These are phyloP conservation scores for Cecidostiba fungosa DNA, from an alignment of 2,888 invertebrate species.

Conservation along the genomic window DNA sequence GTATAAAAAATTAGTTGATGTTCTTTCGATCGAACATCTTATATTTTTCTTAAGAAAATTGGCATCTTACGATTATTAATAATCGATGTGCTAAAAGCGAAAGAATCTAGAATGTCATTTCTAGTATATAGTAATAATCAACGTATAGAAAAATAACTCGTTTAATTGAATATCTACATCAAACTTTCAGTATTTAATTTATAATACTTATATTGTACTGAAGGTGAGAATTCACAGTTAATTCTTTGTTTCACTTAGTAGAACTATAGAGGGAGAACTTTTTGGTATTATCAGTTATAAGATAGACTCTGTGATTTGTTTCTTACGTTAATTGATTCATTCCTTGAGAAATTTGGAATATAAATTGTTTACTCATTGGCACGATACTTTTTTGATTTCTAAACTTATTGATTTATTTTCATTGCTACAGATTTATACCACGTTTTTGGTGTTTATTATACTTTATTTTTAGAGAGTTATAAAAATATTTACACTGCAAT, in stretches of 20 bases:
- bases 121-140: constrained; percentile 31
- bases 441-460: constrained; percentile 41
- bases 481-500: constrained; percentile 18
- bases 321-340: constrained; percentile 59
- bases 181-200: constrained; percentile 46
- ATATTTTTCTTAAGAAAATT: constrained; percentile 21
- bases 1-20: constrained; percentile 35
- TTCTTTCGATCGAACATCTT: constrained; percentile 26
- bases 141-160: constrained; percentile 25
- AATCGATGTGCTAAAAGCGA: constrained; percentile 30
- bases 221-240: constrained; percentile 30
- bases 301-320: constrained; percentile 64
- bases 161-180: constrained; percentile 25
- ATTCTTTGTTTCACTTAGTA: constrained; percentile 39
- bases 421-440: constrained; percentile 35
- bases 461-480: constrained; percentile 51
- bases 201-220: constrained; percentile 29
- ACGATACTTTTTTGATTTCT: constrained; percentile 26
- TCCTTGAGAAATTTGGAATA: constrained; percentile 45
- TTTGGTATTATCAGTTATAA: constrained; percentile 52
- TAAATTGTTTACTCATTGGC: constrained; percentile 38
- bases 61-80: constrained; percentile 38
- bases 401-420: constrained; percentile 19
- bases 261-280: constrained; percentile 34
- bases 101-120: constrained; percentile 48